A percentile compares a stretch with the other conserved stretches of the same genome.
Conservation (phyloP, 2,113 vertebrate species). For the Epinephelus fuscoguttatus region DNA sequence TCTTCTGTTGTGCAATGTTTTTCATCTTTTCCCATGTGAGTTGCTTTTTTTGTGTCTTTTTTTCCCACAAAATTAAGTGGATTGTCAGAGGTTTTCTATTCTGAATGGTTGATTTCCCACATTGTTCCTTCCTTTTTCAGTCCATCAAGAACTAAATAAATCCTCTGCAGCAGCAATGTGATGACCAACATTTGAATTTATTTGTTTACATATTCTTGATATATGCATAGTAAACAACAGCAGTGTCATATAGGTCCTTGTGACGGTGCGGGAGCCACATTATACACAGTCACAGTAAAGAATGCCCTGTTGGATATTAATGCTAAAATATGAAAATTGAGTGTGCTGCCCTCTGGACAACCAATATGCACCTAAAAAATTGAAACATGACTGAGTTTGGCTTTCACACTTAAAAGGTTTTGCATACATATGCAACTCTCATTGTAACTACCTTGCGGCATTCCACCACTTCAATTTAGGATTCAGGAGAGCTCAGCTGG, state of each 20-base stretch:
- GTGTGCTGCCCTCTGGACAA: slow-evolving; percentile 64
- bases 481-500: slow-evolving; percentile 56
- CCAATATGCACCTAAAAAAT: slow-evolving; percentile 68
- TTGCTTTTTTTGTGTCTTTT: not conserved
- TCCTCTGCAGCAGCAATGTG: not conserved
- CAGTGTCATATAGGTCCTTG: slow-evolving; percentile 13
- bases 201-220: not conserved
- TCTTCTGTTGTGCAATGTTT: not conserved
- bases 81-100: not conserved
- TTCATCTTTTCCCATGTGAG: not conserved
- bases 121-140: not conserved
- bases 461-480: slow-evolving; percentile 53
- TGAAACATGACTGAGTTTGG: slow-evolving; percentile 73
- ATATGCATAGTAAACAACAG: slow-evolving; percentile 14
- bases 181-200: not conserved
- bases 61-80: not conserved
- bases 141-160: not conserved
- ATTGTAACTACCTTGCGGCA: slow-evolving; percentile 58
- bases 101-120: not conserved
- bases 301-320: slow-evolving; percentile 62
- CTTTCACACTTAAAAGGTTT: slow-evolving; percentile 82
- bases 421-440: slow-evolving; percentile 74
- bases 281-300: slow-evolving; percentile 54
- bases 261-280: slow-evolving; percentile 33
- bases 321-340: slow-evolving; percentile 78